Conservation (phyloP, 30 jellyfish, hydroid and myxozoan species). For the Chrysaora quinquecirrha region DNA sequence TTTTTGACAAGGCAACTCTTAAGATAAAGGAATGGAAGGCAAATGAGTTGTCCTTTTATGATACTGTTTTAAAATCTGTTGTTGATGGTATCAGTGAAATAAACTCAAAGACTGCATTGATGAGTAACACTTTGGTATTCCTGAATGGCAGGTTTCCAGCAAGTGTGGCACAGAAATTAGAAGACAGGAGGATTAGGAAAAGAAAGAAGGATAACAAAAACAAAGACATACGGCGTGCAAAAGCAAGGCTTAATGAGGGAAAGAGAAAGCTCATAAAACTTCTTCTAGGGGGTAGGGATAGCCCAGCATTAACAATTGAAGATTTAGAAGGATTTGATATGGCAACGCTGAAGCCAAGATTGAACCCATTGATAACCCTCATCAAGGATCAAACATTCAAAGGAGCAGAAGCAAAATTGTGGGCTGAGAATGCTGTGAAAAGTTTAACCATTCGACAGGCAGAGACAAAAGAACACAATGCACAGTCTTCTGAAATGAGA, state of each 20-base stretch:
- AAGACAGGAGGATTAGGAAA: constrained; percentile 17
- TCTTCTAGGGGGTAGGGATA: background rate
- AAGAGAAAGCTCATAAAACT: constrained; percentile 21
- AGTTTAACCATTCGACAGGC: background rate
- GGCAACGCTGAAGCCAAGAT: background rate
- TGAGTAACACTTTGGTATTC: no score
- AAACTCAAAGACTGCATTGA: background rate
- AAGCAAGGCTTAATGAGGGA: constrained; percentile 15
- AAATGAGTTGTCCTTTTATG: constrained; percentile 19
- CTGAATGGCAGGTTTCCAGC: no score
- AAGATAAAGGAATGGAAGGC: constrained; percentile 26
- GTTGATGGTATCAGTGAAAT: background rate
- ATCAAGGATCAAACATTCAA: background rate
- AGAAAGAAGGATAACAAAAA: constrained; percentile 2
- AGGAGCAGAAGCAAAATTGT: background rate
- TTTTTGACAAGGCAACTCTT: constrained; percentile 23
- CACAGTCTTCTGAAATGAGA: background rate
- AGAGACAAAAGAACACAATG: background rate
- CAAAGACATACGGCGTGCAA: background rate
- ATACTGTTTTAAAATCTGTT: background rate
- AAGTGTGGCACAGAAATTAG: constrained; percentile 11
- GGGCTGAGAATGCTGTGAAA: background rate
- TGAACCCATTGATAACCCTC: background rate
- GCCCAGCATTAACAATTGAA: background rate
- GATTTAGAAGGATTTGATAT: background rate